phyloP scores from a whole-genome alignment of 1,140 invertebrate species.

The Lanistes nyassanus region DNA sequence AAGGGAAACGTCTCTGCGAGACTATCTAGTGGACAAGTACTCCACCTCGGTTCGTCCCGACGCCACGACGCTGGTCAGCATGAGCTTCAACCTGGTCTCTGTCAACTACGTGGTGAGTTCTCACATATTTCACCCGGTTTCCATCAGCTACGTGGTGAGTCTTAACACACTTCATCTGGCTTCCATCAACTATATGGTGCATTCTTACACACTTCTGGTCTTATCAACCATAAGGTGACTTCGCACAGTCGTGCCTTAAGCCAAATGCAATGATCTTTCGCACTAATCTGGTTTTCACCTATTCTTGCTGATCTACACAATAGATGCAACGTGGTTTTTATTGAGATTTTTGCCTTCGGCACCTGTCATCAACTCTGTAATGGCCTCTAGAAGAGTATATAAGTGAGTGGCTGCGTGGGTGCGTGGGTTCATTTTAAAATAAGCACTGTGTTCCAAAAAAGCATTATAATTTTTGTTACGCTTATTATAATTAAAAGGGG shows the following conservation, averaged over 20 bases:
- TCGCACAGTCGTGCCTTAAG: too few species aligned
- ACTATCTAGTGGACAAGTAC: not conserved
- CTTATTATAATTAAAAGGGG: not conserved
- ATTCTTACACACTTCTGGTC: too few species aligned
- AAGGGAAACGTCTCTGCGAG: not conserved
- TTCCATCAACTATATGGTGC: too few species aligned
- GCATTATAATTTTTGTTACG: not conserved
- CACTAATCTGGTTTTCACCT: too few species aligned
- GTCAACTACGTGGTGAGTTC: constrained; percentile 21
- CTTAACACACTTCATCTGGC: too few species aligned
- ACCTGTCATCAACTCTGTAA: not conserved
- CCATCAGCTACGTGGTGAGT: too few species aligned
- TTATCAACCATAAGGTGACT: too few species aligned
- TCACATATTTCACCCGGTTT: too few species aligned
- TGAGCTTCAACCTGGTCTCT: constrained; percentile 16
- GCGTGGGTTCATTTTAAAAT: not conserved
- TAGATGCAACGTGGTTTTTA: too few species aligned
- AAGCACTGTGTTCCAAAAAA: not conserved
- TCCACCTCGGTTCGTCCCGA: not conserved
- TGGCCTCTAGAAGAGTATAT: not conserved
- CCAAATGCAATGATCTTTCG: too few species aligned
- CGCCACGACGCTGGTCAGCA: not conserved
- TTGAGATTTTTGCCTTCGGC: too few species aligned
- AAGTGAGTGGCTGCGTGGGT: not conserved
- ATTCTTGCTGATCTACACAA: too few species aligned